Evolutionary conservation across 2,797 vertebrate genomes (phyloP).

Genomic region (Lagocephalus sceleratus): DNA sequence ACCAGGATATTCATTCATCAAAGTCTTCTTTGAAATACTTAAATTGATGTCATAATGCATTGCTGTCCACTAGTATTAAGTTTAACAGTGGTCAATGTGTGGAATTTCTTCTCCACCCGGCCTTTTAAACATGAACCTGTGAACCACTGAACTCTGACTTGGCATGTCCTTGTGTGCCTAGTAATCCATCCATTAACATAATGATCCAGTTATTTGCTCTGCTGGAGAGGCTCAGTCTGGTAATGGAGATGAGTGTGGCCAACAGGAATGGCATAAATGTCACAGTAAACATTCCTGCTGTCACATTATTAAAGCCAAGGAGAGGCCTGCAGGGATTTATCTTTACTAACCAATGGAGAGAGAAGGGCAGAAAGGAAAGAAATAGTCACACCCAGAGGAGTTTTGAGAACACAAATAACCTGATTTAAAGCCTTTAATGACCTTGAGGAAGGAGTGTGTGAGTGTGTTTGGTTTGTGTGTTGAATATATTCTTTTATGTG

Average conservation of each 20-base stretch:
- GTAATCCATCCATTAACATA: conserved; percentile 54
- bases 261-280: conserved; percentile 49
- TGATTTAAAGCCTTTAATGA: conserved; percentile 52
- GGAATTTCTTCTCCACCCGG: conserved; percentile 45
- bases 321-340: conserved; percentile 46
- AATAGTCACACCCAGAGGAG: conserved; percentile 23
- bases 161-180: conserved; percentile 37
- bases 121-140: conserved; percentile 49
- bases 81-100: conserved; percentile 24
- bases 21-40: not conserved
- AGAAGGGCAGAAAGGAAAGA: conserved; percentile 21
- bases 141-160: conserved; percentile 47
- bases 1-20: too few species aligned
- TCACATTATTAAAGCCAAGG: conserved; percentile 54
- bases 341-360: conserved; percentile 29
- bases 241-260: conserved; percentile 36
- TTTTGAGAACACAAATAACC: conserved; percentile 24
- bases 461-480: conserved; percentile 27
- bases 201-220: conserved; percentile 41
- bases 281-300: conserved; percentile 52
- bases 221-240: conserved; percentile 22
- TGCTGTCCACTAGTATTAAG: not conserved
- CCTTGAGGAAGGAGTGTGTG: conserved; percentile 38
- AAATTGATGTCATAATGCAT: conserved; percentile 6
- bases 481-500: conserved; percentile 7